A percentile compares a stretch with the other conserved stretches of the same genome.
Conservation (phyloP, 2,888 invertebrate genomes). For the Eudasyphora cyanicolor region DNA sequence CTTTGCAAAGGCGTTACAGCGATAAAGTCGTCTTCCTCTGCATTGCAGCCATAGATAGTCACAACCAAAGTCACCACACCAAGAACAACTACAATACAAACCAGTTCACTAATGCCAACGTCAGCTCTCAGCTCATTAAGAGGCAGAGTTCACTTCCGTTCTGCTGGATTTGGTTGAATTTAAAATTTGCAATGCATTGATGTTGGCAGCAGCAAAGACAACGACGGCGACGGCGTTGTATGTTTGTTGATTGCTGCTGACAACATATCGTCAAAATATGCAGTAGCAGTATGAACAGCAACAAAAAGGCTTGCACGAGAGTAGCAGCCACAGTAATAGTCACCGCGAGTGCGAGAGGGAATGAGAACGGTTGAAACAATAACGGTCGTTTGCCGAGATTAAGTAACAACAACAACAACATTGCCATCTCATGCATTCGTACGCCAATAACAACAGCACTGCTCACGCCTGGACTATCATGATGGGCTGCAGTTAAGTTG, state of each 20-base stretch:
- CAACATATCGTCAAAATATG: conserved; percentile 57
- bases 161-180: conserved; percentile 64
- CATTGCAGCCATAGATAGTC: not conserved
- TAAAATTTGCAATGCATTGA: conserved; percentile 21
- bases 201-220: conserved; percentile 6
- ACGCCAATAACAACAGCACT: not conserved
- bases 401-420: not conserved
- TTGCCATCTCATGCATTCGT: not conserved
- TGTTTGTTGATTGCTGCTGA: conserved; percentile 48
- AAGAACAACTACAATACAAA: conserved; percentile 2
- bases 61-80: not conserved
- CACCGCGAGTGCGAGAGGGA: conserved; percentile 15
- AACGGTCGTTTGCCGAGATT: not conserved
- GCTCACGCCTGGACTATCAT: not conserved
- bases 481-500: conserved; percentile 48
- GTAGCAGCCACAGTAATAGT: not conserved
- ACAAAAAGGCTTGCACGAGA: no score
- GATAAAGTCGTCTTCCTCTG: no score
- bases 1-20: conserved; percentile 19
- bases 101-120: not conserved
- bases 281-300: not conserved
- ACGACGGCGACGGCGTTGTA: conserved; percentile 59
- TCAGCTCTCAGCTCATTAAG: conserved; percentile 28
- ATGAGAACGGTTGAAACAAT: conserved; percentile 43
- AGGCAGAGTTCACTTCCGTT: conserved; percentile 70